Evolutionary conservation across 2,888 invertebrate species (phyloP).

Genomic region (Amitus sp.): DNA sequence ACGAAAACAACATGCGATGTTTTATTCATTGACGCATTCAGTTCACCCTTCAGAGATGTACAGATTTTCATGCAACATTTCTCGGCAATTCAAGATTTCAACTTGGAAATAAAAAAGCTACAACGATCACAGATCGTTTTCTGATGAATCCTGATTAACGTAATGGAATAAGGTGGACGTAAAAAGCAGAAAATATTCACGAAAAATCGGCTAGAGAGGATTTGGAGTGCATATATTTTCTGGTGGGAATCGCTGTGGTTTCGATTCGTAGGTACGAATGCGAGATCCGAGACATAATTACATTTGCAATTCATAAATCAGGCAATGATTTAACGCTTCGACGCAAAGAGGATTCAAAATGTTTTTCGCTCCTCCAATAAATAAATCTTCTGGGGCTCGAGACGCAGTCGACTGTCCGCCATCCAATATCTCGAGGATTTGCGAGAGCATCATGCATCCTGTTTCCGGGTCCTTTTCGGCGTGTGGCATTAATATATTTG

Average conservation of each 20-base stretch:
- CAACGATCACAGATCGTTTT: background rate
- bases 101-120: too few species aligned
- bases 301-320: constrained; percentile 38
- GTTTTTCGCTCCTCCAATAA: constrained; percentile 33
- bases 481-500: constrained; percentile 53
- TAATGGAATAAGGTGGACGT: too few species aligned
- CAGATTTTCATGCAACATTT: background rate
- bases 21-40: background rate
- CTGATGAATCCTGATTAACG: too few species aligned
- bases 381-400: constrained; percentile 31
- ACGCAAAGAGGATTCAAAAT: constrained; percentile 33
- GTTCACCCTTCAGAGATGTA: too few species aligned
- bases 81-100: background rate
- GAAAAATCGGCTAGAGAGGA: too few species aligned
- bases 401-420: constrained; percentile 35
- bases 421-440: constrained; percentile 52
- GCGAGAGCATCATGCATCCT: constrained; percentile 48
- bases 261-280: constrained; percentile 12
- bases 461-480: constrained; percentile 45
- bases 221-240: background rate
- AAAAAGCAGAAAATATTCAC: too few species aligned
- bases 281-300: constrained; percentile 13
- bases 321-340: constrained; percentile 15
- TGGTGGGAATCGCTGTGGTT: background rate
- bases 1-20: background rate